Percentiles rank a stretch among this genome's conserved stretches.
Evolutionary conservation across 2,797 vertebrate species (phyloP).

Genomic region (Coracias cyanogaster): DNA sequence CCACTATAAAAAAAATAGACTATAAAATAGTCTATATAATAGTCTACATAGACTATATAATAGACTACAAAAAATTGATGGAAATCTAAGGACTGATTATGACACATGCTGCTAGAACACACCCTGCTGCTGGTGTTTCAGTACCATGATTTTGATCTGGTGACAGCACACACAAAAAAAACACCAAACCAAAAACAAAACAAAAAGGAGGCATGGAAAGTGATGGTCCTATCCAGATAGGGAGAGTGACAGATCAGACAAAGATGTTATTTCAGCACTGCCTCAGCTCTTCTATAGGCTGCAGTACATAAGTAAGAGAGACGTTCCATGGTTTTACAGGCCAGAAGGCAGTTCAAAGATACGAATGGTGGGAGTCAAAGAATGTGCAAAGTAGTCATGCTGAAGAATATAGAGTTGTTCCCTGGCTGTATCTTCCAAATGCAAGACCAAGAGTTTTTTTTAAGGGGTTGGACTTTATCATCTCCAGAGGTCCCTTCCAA

Average conservation of each 20-base stretch:
- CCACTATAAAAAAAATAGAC: no score
- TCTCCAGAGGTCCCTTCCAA: no score
- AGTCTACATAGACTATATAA: no score
- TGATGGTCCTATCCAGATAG: not conserved
- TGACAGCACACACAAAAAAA: not conserved
- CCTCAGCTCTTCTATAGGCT: not conserved
- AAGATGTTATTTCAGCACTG: not conserved
- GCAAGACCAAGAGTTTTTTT: not conserved
- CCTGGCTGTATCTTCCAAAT: not conserved
- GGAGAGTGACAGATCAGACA: not conserved
- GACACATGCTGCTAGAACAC: not conserved
- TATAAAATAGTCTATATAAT: no score
- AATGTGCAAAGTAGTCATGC: not conserved
- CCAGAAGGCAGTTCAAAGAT: not conserved
- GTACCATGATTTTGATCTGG: not conserved
- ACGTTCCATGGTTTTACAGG: not conserved
- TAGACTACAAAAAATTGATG: no score
- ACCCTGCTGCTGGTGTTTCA: not conserved
- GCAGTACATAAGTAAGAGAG: not conserved
- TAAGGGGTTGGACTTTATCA: no score
- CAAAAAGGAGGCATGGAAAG: not conserved
- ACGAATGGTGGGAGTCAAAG: not conserved
- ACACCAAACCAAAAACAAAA: not conserved
- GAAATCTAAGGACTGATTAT: not conserved
- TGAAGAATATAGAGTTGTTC: not conserved